Evolutionary conservation across 2,113 vertebrate genomes (phyloP), one percentile per base, ranked within the genome.

Genomic region (Microcebus griseorufus): DNA sequence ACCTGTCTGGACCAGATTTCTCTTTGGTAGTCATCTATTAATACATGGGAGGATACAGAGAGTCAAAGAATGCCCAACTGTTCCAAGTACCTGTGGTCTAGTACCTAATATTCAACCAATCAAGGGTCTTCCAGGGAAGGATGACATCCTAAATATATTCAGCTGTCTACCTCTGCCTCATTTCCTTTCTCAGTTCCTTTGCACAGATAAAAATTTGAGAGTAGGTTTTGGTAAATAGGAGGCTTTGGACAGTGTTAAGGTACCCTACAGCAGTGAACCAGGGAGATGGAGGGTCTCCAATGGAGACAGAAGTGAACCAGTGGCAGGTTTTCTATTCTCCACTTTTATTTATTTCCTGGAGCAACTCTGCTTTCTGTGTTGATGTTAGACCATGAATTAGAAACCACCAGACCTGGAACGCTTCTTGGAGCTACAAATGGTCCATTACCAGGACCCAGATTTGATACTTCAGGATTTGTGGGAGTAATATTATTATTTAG

Each of bases 121-220:
- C 37, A 81, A 70, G 37, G 20, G 1, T 64, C 34, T 25, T 84
- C 10, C 22, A 4, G 27, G 34, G 27, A 88, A 42, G 6, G 76
- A 37, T 60, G 51, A 20, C 8, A 7, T n/a, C 16, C 48, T 9
- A 9, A 34, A 45, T 16, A 48, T 27, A 9, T 17, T 73, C 29
- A 34, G 32, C 37, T 84, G 6, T 39, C 55, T 39, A 0, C 3
- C 12, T 48, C 64, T 84, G 27, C 72, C 75, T 93, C 10, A 9
- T 42, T 90, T 87, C 34, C 45, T 85, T 81, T 87, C 65, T 95
- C 42, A 64, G n/a, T 39, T 81, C 8, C 34, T 95, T 87, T 64
- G 48, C 84, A 73, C 72, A 97, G 32, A 53, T 4, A 39, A 34
- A n/a, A 45, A 73, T 48, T 45, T 70, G 9, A 88, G 53, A 85